Evolutionary conservation across 2,113 vertebrate genomes (phyloP), one percentile per base, ranked within the genome.

Genomic region (Gopherus flavomarginatus): DNA sequence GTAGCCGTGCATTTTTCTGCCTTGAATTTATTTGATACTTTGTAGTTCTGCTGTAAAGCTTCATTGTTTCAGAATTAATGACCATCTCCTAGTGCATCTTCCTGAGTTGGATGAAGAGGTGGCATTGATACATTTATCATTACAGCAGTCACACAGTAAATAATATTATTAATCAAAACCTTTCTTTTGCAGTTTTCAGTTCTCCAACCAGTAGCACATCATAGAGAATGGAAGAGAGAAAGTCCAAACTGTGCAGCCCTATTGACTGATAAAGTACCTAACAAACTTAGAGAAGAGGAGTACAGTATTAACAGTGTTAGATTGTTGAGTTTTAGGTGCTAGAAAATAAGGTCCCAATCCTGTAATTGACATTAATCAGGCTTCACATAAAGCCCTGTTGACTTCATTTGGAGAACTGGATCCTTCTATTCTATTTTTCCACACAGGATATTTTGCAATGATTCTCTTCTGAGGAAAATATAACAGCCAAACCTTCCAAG

Each of bases 401-500:
- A 50, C 38, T 85, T 53, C 9, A 72, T 56, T 59, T 72, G n/a
- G 19, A 21, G 17, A 72, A 72, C 5, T 72, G 65, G n/a, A 22
- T 10, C 38, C 22, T 38, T 57, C 2, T 52, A 42, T 81, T 78
- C 50, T 89, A 11, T 79, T 87, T 92, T 65, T 49, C 52, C 1
- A 11, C 1, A 24, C 6, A 24, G 19, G 4, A 47, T 53, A 3
- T 56, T 54, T 89, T 82, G 49, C 0, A 56, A 54, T 38, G 82
- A 85, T 82, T 53, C 56, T 79, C 42, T 90, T 85, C 52, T 82
- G 82, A 49, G 3, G 2, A 12, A 42, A 49, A n/a, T 2, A 50
- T 42, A 82, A 42, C 3, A 50, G 83, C 90, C 16, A 0, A 4
- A 1, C 2, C 50, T 0, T 22, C 7, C 8, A 14, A 69, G 14